Conservation (phyloP, 1,140 invertebrate genomes). For the Onthophagus taurus region DNA sequence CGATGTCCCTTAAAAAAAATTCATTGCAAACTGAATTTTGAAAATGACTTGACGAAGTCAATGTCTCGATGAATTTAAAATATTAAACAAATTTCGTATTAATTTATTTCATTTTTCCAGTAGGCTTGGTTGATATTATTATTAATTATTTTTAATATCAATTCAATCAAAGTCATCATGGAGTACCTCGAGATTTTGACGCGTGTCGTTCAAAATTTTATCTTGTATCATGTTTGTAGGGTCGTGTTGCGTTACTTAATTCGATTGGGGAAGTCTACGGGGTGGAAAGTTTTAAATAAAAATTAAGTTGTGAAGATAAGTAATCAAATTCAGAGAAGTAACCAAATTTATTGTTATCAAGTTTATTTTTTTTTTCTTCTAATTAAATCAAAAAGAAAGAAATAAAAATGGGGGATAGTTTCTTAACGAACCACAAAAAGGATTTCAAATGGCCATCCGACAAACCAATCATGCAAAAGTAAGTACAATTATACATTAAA, state of each 20-base stretch:
- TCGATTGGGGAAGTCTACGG: constrained; percentile 2
- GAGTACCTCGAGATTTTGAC: constrained; percentile 23
- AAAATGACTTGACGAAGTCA: too few relatives aligned
- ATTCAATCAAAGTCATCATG: too few relatives aligned
- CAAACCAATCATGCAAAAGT: constrained; percentile 43
- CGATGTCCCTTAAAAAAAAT: too few relatives aligned
- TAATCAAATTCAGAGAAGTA: constrained; percentile 3
- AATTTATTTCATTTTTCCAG: too few relatives aligned
- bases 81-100: too few relatives aligned
- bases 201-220: constrained; percentile 27
- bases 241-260: constrained; percentile 16
- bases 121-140: too few relatives aligned
- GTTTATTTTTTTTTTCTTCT: constrained; percentile 9
- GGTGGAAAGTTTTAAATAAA: constrained; percentile 18
- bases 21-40: too few relatives aligned
- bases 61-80: too few relatives aligned
- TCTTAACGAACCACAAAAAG: constrained; percentile 38
- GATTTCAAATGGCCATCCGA: constrained; percentile 49
- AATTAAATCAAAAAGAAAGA: constrained; percentile 13
- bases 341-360: constrained; percentile 12
- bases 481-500: constrained; percentile 19
- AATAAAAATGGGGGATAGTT: constrained; percentile 30
- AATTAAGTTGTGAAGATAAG: constrained; percentile 5
- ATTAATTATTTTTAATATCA: too few relatives aligned
- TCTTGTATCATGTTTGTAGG: constrained; percentile 19